Evolutionary conservation across 2,888 invertebrate genomes (phyloP).

Genomic region (Autographa gamma): DNA sequence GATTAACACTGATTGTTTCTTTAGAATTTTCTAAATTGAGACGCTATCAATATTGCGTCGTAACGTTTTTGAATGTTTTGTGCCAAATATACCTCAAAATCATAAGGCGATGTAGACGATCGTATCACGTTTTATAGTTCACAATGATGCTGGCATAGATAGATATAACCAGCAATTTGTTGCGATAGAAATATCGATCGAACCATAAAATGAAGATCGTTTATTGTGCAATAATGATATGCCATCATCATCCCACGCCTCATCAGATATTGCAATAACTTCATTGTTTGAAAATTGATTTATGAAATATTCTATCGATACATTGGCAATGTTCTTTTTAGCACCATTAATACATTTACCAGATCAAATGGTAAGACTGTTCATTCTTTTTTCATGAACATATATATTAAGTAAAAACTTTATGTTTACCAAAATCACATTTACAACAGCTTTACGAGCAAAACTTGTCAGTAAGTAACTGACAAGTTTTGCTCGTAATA

Average conservation of each 20-base stretch:
- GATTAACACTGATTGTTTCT: too few relatives aligned
- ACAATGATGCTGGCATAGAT: not conserved
- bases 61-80: not conserved
- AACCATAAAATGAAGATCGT: slow-evolving; percentile 13
- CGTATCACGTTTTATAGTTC: not conserved
- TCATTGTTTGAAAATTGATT: not conserved
- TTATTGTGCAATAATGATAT: slow-evolving; percentile 31
- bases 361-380: too few relatives aligned
- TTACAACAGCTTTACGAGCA: too few relatives aligned
- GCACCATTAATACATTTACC: too few relatives aligned
- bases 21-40: too few relatives aligned
- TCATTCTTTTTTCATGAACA: too few relatives aligned
- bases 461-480: too few relatives aligned
- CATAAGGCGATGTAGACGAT: not conserved
- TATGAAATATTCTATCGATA: not conserved
- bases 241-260: slow-evolving; percentile 31
- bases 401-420: too few relatives aligned
- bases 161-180: slow-evolving; percentile 19
- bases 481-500: too few relatives aligned
- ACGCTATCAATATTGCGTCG: not conserved
- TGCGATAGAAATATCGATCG: slow-evolving; percentile 25
- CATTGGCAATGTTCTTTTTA: too few relatives aligned
- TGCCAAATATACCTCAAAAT: not conserved
- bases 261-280: slow-evolving; percentile 9
- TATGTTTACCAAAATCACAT: too few relatives aligned